Base-by-base conservation (phyloP, 2,797 vertebrate genomes). In the Platyrinchus mystaceus region DNA sequence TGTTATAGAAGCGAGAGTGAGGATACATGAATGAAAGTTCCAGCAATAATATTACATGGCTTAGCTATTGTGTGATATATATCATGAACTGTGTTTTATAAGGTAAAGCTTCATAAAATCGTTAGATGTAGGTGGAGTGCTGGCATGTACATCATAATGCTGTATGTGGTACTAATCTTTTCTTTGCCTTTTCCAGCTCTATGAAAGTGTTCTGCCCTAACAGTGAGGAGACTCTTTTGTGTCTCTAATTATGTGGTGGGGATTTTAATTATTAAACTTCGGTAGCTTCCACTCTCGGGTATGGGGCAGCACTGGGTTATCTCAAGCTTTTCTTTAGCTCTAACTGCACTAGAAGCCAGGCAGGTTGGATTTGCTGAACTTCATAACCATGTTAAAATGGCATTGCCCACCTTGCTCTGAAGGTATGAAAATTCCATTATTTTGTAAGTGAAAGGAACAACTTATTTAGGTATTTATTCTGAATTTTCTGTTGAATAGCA, bases 81-180 rank as follows among this genome's bases (percentile, higher is more conserved):
- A 43, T 24, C 2, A 9, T 22, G 6, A 69, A 7, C 24, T n/a
- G 6, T 12, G 5, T 49, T 69, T 9, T n/a, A 27, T 34, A 56
- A 81, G 8, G 32, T 44, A 13, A 59, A 23, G 46, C 36, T 53
- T 55, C 39, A 56, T 34, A 34, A 86, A 60, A 64, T 39, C 15
- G 17, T 39, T 50, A 55, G 32, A 16, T 32, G 10, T n/a, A 80
- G 36, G 28, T 76, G 36, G 82, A 52, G 23, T 49, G 77, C 62
- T 80, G 49, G 26, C 63, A 43, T 0, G 0, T 46, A 21, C 3
- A 4, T 34, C 30, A 12, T 36, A 1, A 0, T 62, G 39, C n/a
- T 73, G 3, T 43, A 32, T 24, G 44, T 46, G 41, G 11, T 39
- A 67, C n/a, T 66, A 76, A 39, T 76, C 44, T 87, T 22, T 34